A percentile compares a stretch with the other conserved stretches of the same genome.
Conservation (phyloP, 2,888 invertebrate genomes). For the Chrysolina haemoptera region DNA sequence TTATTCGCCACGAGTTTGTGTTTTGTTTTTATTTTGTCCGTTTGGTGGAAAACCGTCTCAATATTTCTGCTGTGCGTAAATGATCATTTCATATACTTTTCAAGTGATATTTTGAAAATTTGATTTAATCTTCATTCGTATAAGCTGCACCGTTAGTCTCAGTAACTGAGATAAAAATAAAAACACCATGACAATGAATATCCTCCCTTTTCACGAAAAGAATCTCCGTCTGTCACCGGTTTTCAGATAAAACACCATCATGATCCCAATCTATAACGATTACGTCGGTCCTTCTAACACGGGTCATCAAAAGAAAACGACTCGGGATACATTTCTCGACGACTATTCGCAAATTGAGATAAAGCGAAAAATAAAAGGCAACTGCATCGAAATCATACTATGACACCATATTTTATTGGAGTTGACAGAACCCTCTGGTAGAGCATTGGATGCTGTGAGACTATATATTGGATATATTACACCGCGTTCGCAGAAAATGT, state of each 20-base stretch:
- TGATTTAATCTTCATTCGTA: too few species aligned
- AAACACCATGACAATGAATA: too few species aligned
- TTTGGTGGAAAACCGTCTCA: too few species aligned
- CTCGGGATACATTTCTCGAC: background rate
- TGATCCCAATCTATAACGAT: background rate
- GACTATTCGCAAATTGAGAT: background rate
- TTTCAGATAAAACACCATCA: background rate
- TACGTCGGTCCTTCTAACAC: background rate
- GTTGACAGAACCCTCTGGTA: background rate
- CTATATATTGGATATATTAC: background rate
- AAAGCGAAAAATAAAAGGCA: background rate
- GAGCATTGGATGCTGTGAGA: background rate
- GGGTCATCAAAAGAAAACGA: background rate
- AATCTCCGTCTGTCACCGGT: background rate
- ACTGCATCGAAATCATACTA: background rate
- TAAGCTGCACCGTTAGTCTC: too few species aligned
- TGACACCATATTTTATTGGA: conserved; percentile 1
- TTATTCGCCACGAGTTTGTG: too few species aligned
- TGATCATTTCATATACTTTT: too few species aligned
- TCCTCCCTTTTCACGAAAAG: background rate
- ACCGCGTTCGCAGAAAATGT: background rate
- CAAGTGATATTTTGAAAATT: too few species aligned
- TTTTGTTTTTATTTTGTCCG: too few species aligned
- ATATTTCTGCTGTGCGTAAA: too few species aligned
- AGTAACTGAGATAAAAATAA: too few species aligned